A percentile compares a stretch with the other conserved stretches of the same genome.
Conservation (phyloP, 30 jellyfish, hydroid and myxozoan species). For the Turritopsis dohrnii region DNA sequence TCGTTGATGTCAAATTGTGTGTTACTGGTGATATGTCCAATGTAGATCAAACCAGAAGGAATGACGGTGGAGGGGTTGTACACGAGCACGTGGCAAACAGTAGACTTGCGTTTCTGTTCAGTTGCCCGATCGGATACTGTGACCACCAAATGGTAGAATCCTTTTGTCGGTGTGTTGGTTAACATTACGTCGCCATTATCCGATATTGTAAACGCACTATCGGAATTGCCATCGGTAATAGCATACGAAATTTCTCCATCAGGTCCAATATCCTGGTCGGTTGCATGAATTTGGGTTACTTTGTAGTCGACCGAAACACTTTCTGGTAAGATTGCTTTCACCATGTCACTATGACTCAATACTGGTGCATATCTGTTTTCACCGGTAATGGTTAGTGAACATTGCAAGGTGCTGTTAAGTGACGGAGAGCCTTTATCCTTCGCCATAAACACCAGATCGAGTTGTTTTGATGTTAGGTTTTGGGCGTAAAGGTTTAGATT, state of each 20-base stretch:
- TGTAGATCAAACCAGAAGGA: not conserved
- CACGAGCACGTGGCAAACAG: constrained; percentile 7
- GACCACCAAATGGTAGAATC: constrained; percentile 17
- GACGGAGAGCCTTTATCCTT: constrained; percentile 78
- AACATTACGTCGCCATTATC: constrained; percentile 43
- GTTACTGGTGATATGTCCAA: not conserved
- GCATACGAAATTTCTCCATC: constrained; percentile 55
- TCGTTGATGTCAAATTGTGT: not conserved
- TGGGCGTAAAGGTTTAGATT: constrained; percentile 45
- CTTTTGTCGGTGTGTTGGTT: constrained; percentile 14
- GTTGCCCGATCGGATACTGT: constrained; percentile 20
- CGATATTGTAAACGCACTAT: constrained; percentile 39
- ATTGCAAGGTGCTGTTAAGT: constrained; percentile 40
- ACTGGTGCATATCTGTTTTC: constrained; percentile 59
- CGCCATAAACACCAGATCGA: constrained; percentile 35
- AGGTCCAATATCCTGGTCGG: constrained; percentile 75
- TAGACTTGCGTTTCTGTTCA: not conserved
- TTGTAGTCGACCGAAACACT: constrained; percentile 27
- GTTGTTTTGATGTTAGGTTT: constrained; percentile 32
- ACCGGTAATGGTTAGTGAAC: constrained; percentile 39
- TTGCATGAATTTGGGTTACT: constrained; percentile 56
- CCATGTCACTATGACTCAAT: constrained; percentile 43
- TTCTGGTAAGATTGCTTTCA: constrained; percentile 22
- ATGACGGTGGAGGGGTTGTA: not conserved
- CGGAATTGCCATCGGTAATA: constrained; percentile 50